A percentile compares a stretch with the other conserved stretches of the same genome.
Evolutionary conservation across 2,888 invertebrate genomes (phyloP).

Genomic region (Malthinus flaveolus): DNA sequence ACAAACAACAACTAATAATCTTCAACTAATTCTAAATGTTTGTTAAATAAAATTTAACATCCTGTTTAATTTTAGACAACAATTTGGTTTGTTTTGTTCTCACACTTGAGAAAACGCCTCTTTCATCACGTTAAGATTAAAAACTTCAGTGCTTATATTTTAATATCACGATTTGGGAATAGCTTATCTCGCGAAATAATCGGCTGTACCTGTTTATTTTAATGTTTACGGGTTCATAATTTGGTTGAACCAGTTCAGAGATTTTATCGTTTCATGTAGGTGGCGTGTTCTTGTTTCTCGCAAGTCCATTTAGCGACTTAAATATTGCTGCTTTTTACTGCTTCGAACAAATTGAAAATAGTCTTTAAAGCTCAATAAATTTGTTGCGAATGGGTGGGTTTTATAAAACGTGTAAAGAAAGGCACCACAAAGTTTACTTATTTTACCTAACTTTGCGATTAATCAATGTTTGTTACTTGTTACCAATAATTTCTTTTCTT

Average conservation of each 20-base stretch:
- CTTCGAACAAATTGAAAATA: slow-evolving; percentile 47
- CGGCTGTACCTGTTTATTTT: slow-evolving; percentile 44
- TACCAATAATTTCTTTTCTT: slow-evolving; percentile 5
- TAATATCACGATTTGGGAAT: slow-evolving; percentile 31
- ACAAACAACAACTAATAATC: too few relatives aligned
- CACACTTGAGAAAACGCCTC: slow-evolving; percentile 25
- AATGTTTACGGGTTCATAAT: slow-evolving; percentile 50
- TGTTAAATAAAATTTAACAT: too few relatives aligned
- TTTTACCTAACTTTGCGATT: background rate
- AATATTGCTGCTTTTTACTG: slow-evolving; percentile 44
- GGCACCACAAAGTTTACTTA: background rate
- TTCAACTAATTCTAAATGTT: too few relatives aligned
- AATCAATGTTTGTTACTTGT: too few relatives aligned
- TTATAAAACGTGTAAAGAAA: background rate
- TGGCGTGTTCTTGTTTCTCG: slow-evolving; percentile 48
- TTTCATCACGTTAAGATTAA: slow-evolving; percentile 23
- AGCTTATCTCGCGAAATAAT: slow-evolving; percentile 28
- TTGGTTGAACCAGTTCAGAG: slow-evolving; percentile 47
- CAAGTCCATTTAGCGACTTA: slow-evolving; percentile 43
- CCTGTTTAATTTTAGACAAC: background rate
- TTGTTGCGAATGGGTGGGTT: slow-evolving; percentile 9
- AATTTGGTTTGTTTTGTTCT: slow-evolving; percentile 15
- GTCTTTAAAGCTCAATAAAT: slow-evolving; percentile 36
- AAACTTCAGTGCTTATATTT: slow-evolving; percentile 21
- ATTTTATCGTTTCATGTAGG: slow-evolving; percentile 49